Percentiles rank a stretch among this genome's conserved stretches.
These are phyloP conservation scores for Reticulitermes lucifugus DNA, from an alignment of 2,888 invertebrate species.

Conservation along the genomic window DNA sequence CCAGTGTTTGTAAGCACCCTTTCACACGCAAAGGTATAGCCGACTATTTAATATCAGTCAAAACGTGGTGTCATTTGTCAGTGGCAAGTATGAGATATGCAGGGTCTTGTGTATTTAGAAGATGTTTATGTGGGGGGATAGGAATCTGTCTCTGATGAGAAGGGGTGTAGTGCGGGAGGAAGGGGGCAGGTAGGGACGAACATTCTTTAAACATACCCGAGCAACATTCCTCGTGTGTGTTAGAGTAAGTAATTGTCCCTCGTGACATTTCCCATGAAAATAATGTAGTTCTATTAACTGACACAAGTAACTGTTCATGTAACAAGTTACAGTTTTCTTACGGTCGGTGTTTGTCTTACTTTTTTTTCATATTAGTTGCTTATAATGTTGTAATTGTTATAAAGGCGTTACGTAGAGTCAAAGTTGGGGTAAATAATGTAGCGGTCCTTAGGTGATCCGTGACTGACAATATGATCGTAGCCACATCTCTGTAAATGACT, in stretches of 20 bases:
- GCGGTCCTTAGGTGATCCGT: too few species aligned
- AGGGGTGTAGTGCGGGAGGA: background rate
- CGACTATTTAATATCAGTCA: slow-evolving; percentile 13
- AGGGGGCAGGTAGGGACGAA: background rate
- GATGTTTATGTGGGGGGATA: slow-evolving; percentile 8
- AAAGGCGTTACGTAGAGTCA: too few species aligned
- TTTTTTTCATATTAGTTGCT: background rate
- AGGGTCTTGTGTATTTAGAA: slow-evolving; percentile 22
- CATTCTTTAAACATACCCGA: background rate
- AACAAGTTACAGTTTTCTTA: background rate
- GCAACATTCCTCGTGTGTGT: slow-evolving; percentile 1
- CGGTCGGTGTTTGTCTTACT: background rate
- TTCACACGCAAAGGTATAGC: background rate
- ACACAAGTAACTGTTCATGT: background rate
- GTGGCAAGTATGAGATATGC: slow-evolving; percentile 16
- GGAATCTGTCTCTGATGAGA: background rate
- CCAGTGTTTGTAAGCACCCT: background rate
- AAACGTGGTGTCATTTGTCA: slow-evolving; percentile 26
- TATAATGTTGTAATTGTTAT: too few species aligned
- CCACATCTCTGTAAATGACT: too few species aligned
- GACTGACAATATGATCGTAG: too few species aligned
- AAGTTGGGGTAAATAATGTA: too few species aligned
- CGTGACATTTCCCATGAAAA: background rate
- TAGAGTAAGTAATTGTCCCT: background rate
- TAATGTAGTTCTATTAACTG: background rate